phyloP scores from a whole-genome alignment of 1,140 invertebrate species.

The Microplitis demolitor region DNA sequence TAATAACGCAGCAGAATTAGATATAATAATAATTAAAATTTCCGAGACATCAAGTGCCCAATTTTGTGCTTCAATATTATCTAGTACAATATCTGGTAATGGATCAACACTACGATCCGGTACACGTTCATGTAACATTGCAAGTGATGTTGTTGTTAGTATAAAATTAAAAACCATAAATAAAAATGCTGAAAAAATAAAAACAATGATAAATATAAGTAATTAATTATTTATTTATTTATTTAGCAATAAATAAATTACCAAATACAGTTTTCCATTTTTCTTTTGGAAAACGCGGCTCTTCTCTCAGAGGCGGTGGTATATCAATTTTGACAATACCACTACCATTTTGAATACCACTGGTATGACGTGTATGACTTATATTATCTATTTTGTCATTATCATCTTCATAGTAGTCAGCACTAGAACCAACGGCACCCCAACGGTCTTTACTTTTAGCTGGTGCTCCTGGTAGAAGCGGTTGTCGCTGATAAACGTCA shows the following conservation, averaged over 20 bases:
- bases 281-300: conserved; percentile 72
- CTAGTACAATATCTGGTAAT: conserved; percentile 81
- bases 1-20: conserved; percentile 73
- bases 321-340: conserved; percentile 65
- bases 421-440: conserved; percentile 49
- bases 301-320: conserved; percentile 64
- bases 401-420: conserved; percentile 58
- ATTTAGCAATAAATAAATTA: conserved; percentile 39
- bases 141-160: conserved; percentile 72
- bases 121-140: conserved; percentile 83
- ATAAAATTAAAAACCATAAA: conserved; percentile 69
- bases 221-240: not conserved
- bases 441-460: conserved; percentile 57
- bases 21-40: conserved; percentile 82
- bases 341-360: conserved; percentile 50
- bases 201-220: conserved; percentile 9
- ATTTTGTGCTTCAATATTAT: conserved; percentile 72
- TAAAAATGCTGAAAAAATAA: conserved; percentile 64
- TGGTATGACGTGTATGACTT: conserved; percentile 43
- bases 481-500: conserved; percentile 63
- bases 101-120: conserved; percentile 74
- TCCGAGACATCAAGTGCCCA: conserved; percentile 86
- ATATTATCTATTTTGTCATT: conserved; percentile 56
- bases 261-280: conserved; percentile 74
- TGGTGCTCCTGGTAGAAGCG: conserved; percentile 56